Evolutionary conservation across 2,113 vertebrate species (phyloP).

Genomic region (Orthonyx spaldingii): DNA sequence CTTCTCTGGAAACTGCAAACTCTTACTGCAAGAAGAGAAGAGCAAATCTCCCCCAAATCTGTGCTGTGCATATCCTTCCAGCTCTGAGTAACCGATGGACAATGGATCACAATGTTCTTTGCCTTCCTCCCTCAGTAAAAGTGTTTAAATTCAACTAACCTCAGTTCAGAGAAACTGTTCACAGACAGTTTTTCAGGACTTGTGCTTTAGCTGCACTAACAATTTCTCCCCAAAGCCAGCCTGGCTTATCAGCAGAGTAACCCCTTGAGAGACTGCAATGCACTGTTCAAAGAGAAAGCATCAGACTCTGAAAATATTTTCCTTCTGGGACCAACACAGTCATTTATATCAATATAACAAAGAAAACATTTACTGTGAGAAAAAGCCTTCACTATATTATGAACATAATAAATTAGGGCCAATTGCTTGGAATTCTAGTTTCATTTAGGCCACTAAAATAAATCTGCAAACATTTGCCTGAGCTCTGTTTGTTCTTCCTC

Average conservation of each 20-base stretch:
- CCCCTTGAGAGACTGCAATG: background rate
- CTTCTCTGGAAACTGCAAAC: background rate
- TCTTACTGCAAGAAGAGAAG: background rate
- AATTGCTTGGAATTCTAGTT: background rate
- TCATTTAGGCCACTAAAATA: background rate
- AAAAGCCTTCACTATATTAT: background rate
- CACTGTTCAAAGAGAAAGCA: background rate
- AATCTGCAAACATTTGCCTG: background rate
- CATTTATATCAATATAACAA: background rate
- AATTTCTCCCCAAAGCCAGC: background rate
- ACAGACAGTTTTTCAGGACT: background rate
- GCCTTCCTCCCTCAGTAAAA: background rate
- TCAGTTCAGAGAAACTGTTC: background rate
- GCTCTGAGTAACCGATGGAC: background rate
- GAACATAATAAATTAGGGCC: background rate
- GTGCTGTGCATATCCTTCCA: background rate
- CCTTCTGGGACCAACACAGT: background rate
- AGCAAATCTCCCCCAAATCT: background rate
- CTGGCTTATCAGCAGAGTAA: background rate
- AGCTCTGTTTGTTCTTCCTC: background rate
- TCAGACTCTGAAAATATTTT: background rate
- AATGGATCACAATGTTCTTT: background rate
- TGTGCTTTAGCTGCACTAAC: background rate
- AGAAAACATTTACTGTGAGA: slow-evolving; percentile 37
- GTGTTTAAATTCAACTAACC: background rate